phyloP scores from a whole-genome alignment of 2,888 invertebrate genomes.

The Pegoplata infirma region DNA sequence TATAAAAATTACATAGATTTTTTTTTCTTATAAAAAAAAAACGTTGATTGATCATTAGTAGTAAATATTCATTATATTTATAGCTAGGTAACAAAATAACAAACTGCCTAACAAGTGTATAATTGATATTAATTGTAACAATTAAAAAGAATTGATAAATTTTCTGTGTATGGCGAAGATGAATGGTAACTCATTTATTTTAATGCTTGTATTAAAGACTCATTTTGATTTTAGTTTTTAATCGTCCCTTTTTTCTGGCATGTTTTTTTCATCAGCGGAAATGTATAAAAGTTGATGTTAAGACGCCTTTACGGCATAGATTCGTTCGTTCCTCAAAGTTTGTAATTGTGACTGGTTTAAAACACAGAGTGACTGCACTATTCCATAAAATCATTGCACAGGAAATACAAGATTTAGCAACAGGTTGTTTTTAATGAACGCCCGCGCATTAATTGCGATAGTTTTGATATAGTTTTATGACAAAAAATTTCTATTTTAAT shows the following conservation, averaged over 20 bases:
- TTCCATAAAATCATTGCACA: conserved; percentile 47
- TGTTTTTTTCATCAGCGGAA: conserved; percentile 33
- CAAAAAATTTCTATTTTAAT: neutral
- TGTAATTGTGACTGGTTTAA: conserved; percentile 22
- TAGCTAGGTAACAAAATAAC: conserved; percentile 15
- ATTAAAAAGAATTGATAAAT: conserved; percentile 34
- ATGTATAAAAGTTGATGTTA: conserved; percentile 29
- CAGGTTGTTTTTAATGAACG: conserved; percentile 66
- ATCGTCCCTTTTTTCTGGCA: neutral
- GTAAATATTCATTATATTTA: conserved; percentile 11
- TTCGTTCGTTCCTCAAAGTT: conserved; percentile 9
- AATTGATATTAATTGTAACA: conserved; percentile 54
- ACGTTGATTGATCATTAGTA: conserved; percentile 47
- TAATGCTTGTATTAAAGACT: neutral
- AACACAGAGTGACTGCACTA: neutral
- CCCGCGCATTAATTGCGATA: conserved; percentile 62
- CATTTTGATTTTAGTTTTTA: neutral
- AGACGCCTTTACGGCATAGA: conserved; percentile 24
- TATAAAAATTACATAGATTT: neutral
- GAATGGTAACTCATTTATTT: neutral
- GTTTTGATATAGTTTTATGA: conserved; percentile 32
- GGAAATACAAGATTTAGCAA: conserved; percentile 60
- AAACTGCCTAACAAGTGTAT: conserved; percentile 44
- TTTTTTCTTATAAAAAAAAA: neutral
- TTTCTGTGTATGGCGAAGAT: neutral